Conservation (phyloP, 2,797 vertebrate genomes). For the Girardinus metallicus region DNA sequence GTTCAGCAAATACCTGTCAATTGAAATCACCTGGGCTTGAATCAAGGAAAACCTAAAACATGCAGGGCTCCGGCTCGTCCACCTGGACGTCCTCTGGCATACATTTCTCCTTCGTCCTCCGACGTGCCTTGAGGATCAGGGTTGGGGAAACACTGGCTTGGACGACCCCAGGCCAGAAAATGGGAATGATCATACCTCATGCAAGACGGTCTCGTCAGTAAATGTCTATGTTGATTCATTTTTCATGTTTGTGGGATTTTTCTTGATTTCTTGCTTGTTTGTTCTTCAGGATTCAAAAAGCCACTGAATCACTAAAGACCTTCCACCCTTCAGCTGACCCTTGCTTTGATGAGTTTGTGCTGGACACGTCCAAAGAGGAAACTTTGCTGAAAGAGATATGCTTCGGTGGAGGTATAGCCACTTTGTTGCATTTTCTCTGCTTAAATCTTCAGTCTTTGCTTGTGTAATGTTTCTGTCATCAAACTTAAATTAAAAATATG, state of each 20-base stretch:
- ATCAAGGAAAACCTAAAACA: too few species aligned
- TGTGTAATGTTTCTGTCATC: not conserved
- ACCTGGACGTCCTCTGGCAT: too few species aligned
- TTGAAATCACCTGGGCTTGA: too few species aligned
- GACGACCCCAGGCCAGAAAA: not conserved
- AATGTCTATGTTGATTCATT: not conserved
- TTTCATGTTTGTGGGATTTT: not conserved
- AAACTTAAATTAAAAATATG: not conserved
- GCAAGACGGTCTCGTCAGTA: not conserved
- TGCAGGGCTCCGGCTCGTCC: too few species aligned
- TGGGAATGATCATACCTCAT: not conserved
- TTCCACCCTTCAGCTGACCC: slow-evolving; percentile 91
- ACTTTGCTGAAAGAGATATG: slow-evolving; percentile 87
- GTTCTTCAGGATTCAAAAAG: slow-evolving; percentile 90
- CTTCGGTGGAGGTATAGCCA: slow-evolving; percentile 87
- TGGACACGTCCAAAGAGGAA: slow-evolving; percentile 90
- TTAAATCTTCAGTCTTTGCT: not conserved
- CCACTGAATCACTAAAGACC: slow-evolving; percentile 91
- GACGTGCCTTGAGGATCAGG: too few species aligned
- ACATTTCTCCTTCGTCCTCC: too few species aligned
- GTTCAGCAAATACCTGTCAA: too few species aligned
- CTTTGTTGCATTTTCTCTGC: not conserved
- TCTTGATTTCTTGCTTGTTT: not conserved
- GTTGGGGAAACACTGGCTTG: too few species aligned
- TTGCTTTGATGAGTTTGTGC: slow-evolving; percentile 91